Percentiles rank a stretch among this genome's conserved stretches.
These are phyloP conservation scores for Druceiella hillmani DNA, from an alignment of 2,888 invertebrate species.

Conservation along the genomic window DNA sequence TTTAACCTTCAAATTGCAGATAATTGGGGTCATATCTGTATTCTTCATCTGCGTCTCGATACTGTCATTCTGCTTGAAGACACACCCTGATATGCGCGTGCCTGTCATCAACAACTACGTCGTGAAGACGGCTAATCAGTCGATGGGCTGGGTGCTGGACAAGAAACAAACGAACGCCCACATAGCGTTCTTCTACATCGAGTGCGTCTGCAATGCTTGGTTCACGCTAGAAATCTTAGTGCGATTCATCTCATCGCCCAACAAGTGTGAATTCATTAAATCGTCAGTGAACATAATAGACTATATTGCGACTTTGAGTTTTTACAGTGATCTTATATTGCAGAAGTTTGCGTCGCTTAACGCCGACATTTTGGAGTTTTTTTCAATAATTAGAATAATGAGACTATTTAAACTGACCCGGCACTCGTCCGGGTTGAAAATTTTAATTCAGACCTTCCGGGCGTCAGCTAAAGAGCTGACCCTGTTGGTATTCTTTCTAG, in stretches of 20 bases:
- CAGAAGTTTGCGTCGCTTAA: constrained; percentile 89
- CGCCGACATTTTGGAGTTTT: constrained; percentile 95
- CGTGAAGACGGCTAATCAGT: constrained; percentile 69
- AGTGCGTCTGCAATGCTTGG: constrained; percentile 99
- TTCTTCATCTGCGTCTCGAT: constrained; percentile 99
- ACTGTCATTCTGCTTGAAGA: constrained; percentile 98
- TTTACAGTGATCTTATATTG: constrained; percentile 91
- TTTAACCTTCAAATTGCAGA: constrained; percentile 59
- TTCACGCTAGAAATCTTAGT: constrained; percentile 95
- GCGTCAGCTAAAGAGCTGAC: constrained; percentile 96
- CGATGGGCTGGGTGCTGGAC: constrained; percentile 79
- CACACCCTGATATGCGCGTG: constrained; percentile 96
- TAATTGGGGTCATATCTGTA: constrained; percentile 96
- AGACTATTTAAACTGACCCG: constrained; percentile 94
- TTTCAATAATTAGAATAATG: constrained; percentile 97
- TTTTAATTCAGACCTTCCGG: constrained; percentile 95
- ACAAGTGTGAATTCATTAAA: constrained; percentile 91
- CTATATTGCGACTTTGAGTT: constrained; percentile 97
- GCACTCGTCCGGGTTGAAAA: constrained; percentile 96
- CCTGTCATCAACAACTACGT: constrained; percentile 80
- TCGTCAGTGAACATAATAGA: constrained; percentile 98
- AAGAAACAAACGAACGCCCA: constrained; percentile 93
- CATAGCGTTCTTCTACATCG: constrained; percentile 96
- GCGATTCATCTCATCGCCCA: constrained; percentile 89
- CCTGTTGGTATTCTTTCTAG: constrained; percentile 94